Base-by-base conservation (phyloP, 2,888 invertebrate species). In the Invenusta paracnida region DNA sequence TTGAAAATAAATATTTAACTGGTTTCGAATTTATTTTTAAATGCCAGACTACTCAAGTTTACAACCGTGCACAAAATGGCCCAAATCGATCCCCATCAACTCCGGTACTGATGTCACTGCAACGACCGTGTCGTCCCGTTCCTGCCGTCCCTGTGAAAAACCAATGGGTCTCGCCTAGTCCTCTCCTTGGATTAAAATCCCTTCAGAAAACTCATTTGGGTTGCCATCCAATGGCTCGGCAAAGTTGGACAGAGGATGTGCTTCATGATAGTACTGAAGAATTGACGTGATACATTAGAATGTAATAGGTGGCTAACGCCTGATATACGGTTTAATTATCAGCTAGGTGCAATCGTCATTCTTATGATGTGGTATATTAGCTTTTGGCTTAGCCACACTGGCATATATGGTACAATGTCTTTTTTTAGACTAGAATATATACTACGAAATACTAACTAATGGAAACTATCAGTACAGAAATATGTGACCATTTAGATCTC, bases 151-250 rank as follows among this genome's bases (percentile, higher is more conserved):
- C 73, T 73, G 73, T 73, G 73, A 73, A 73, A 73, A 73, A 73
- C 73, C 73, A 73, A 73, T 73, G 73, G 73, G 73, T 73, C 73
- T 73, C 73, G 25, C 73, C 73, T 73, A 73, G 23, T 73, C 73
- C 73, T 23, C 73, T 73, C 23, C 73, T 73, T 73, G 73, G 73
- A 73, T 13, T 73, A 2, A 73, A 73, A 73, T 23, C 73, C 5
- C 2, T 73, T 13, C 73, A 73, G 23, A 73, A 73, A 25, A 73
- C 17, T 5, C 73, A 5, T 73, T 25, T 73, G 23, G 73, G 73
- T 73, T 73, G 73, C 23, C 73, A 73, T 73, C 73, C 73, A 23
- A 73, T 73, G 73, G 73, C 73, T 73, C 5, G 73, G 73, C 73
- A 73, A 73, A 73, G 73, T 73, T 73, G 73, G 73, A 73, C 73